phyloP scores from a whole-genome alignment of 2,113 vertebrate genomes.

The Lichenostomus cassidix region DNA sequence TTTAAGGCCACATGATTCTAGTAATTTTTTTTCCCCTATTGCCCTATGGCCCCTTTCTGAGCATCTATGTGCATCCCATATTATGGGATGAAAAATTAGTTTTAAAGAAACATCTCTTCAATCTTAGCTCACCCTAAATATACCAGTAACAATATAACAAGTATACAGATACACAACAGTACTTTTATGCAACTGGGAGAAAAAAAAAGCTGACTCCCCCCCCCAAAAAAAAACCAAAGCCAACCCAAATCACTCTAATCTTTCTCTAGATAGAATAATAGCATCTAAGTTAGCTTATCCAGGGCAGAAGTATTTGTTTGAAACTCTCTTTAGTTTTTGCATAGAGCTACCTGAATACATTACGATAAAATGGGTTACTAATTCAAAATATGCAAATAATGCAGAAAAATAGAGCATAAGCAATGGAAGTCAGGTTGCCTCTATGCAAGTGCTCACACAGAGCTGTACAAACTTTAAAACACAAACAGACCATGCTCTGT shows the following conservation, averaged over 20 bases:
- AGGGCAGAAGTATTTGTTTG: not conserved
- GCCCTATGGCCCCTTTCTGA: not conserved
- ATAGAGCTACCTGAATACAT: not conserved
- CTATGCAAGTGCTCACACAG: not conserved
- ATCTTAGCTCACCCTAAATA: not conserved
- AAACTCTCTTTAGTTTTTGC: not conserved
- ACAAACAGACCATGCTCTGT: not conserved
- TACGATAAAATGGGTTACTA: not conserved
- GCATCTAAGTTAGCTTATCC: not conserved
- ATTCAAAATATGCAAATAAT: not conserved
- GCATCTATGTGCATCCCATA: not conserved
- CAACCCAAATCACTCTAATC: not conserved
- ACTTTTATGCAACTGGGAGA: not conserved
- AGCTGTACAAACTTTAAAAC: not conserved
- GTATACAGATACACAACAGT: not conserved
- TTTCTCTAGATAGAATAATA: not conserved
- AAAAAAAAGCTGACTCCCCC: not conserved
- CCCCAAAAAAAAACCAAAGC: not conserved
- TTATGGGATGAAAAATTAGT: not conserved
- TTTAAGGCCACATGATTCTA: rapidly evolving
- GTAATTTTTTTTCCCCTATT: no score
- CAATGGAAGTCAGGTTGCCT: not conserved
- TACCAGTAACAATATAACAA: not conserved
- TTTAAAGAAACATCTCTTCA: not conserved
- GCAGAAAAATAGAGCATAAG: not conserved